Conservation (phyloP, 2,888 invertebrate species). For the Capitulum mitella region DNA sequence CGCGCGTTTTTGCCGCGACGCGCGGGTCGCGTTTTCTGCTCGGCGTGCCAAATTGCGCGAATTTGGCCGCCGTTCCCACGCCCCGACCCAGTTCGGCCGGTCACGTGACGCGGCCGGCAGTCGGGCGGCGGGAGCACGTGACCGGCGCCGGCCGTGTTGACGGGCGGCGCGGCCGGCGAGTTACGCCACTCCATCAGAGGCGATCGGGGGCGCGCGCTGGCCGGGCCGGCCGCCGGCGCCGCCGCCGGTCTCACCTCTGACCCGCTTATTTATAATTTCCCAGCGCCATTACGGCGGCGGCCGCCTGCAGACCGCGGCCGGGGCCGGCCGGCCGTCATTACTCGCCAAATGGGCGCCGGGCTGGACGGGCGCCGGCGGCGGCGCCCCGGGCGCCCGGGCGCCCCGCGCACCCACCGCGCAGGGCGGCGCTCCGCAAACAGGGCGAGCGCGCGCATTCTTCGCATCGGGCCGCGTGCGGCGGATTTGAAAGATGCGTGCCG, state of each 20-base stretch:
- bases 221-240: background rate
- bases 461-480: conserved; percentile 10
- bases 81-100: background rate
- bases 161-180: background rate
- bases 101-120: too few relatives aligned
- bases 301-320: background rate
- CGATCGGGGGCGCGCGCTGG: background rate
- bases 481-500: background rate
- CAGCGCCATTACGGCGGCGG: background rate
- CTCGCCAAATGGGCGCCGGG: background rate
- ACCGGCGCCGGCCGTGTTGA: too few relatives aligned
- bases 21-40: background rate
- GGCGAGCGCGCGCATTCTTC: conserved; percentile 12
- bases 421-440: background rate
- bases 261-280: conserved; percentile 9
- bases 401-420: background rate
- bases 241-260: conserved; percentile 12
- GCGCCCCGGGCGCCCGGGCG: background rate
- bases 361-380: background rate
- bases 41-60: background rate
- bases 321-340: background rate
- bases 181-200: too few relatives aligned
- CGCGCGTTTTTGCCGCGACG: background rate
- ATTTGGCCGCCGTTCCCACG: background rate
- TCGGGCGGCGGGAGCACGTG: too few relatives aligned